phyloP scores from a whole-genome alignment of 2,888 invertebrate genomes.

The Desoria tigrina region DNA sequence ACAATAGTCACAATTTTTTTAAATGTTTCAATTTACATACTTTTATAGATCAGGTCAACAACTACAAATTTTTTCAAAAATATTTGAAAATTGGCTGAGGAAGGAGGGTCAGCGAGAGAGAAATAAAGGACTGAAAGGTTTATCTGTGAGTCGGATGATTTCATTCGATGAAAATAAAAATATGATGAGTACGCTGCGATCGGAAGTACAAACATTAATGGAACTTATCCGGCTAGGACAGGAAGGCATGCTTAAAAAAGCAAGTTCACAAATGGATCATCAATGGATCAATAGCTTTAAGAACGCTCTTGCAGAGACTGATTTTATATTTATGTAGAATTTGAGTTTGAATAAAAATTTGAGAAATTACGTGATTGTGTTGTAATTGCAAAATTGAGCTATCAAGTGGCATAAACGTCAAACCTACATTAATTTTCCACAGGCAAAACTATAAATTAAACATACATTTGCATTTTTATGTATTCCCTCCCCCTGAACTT shows the following conservation, averaged over 20 bases:
- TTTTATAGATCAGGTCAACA: constrained; percentile 31
- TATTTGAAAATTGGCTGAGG: constrained; percentile 21
- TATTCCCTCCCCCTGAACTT: too few species aligned
- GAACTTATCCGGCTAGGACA: not conserved
- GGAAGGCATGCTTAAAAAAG: not conserved
- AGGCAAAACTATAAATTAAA: too few species aligned
- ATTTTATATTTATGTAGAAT: constrained; percentile 8
- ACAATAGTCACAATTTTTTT: too few species aligned
- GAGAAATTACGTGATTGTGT: not conserved
- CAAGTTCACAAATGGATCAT: not conserved
- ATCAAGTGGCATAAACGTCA: too few species aligned
- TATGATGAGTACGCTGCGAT: not conserved
- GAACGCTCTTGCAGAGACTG: not conserved
- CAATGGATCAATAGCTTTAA: not conserved
- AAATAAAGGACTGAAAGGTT: constrained; percentile 11
- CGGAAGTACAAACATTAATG: not conserved
- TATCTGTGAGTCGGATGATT: constrained; percentile 7
- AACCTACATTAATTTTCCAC: too few species aligned
- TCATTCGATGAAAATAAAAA: not conserved
- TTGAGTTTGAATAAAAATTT: not conserved
- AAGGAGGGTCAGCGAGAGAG: constrained; percentile 16
- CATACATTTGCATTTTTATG: too few species aligned
- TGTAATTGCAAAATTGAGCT: too few species aligned
- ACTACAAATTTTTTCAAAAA: constrained; percentile 17
- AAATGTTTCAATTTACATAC: not conserved